Evolutionary conservation across 2,797 vertebrate genomes (phyloP).

Genomic region (Poeciliopsis gracilis): DNA sequence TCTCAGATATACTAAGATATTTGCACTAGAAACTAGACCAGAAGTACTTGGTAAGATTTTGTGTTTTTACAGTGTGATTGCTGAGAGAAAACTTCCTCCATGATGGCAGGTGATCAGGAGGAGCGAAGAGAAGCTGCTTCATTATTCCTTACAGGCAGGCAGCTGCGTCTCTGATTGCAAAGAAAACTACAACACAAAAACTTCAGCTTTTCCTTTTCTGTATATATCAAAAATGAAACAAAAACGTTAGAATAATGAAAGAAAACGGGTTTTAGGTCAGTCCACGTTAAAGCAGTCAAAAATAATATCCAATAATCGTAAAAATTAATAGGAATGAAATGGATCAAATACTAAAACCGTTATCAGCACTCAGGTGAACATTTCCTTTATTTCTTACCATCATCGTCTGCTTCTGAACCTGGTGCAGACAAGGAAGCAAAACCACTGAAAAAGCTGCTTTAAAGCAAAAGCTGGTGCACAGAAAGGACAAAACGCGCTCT

Average conservation of each 20-base stretch:
- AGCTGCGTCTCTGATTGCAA: neutral
- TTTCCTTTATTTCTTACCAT: slow-evolving; percentile 70
- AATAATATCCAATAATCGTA: slow-evolving; percentile 45
- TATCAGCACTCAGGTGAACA: slow-evolving; percentile 40
- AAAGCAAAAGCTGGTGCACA: slow-evolving; percentile 43
- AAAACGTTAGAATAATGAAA: neutral
- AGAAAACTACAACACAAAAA: neutral
- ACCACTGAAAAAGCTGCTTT: slow-evolving; percentile 56
- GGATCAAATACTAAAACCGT: slow-evolving; percentile 37
- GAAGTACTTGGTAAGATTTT: no score
- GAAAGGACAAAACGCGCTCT: slow-evolving; percentile 1
- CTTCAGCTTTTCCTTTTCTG: neutral
- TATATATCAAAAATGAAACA: neutral
- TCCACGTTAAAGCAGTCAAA: slow-evolving; percentile 53
- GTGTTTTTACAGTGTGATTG: no score
- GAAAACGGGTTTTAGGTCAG: slow-evolving; percentile 29
- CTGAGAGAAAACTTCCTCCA: neutral
- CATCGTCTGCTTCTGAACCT: slow-evolving; percentile 64
- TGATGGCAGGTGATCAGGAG: neutral
- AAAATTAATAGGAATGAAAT: slow-evolving; percentile 6
- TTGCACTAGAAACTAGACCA: no score
- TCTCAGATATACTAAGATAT: no score
- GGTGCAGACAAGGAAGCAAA: slow-evolving; percentile 74
- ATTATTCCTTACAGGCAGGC: neutral
- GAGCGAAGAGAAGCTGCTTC: neutral